phyloP scores from a whole-genome alignment of 2,113 vertebrate species.

The Marcusenius ussheri region DNA sequence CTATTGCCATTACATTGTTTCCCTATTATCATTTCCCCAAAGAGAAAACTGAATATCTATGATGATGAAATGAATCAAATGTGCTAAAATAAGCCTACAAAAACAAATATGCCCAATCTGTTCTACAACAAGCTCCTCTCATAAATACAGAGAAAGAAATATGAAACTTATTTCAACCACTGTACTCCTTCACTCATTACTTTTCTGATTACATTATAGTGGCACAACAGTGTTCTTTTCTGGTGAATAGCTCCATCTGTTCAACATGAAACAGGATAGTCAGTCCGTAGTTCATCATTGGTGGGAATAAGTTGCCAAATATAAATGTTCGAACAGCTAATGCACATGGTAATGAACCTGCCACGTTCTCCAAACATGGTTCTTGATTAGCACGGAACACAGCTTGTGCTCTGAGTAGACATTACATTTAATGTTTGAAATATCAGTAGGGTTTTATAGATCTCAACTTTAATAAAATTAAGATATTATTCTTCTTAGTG shows the following conservation, averaged over 20 bases:
- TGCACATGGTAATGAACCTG: neutral
- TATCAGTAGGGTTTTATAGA: neutral
- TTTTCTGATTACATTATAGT: conserved; percentile 17
- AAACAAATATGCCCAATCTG: conserved; percentile 10
- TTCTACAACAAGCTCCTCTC: neutral
- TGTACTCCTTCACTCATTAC: neutral
- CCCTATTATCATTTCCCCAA: neutral
- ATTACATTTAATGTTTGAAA: neutral
- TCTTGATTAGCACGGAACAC: neutral
- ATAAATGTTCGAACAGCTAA: conserved; percentile 11
- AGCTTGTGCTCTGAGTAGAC: neutral
- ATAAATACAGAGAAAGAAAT: neutral
- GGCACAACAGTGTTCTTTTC: conserved; percentile 12
- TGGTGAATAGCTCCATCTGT: neutral
- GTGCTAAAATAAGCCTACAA: neutral
- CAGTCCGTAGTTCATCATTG: neutral
- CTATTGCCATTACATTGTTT: neutral
- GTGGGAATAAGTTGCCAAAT: neutral
- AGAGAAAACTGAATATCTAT: neutral
- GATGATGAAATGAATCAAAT: conserved; percentile 2
- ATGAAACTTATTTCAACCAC: neutral
- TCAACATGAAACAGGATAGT: neutral
- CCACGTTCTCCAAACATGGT: neutral
- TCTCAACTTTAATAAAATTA: neutral
- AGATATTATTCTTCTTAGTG: neutral